Percentiles rank a stretch among this genome's conserved stretches.
phyloP scores from a whole-genome alignment of 2,888 invertebrate species.

The Lithophane semibrunnea region DNA sequence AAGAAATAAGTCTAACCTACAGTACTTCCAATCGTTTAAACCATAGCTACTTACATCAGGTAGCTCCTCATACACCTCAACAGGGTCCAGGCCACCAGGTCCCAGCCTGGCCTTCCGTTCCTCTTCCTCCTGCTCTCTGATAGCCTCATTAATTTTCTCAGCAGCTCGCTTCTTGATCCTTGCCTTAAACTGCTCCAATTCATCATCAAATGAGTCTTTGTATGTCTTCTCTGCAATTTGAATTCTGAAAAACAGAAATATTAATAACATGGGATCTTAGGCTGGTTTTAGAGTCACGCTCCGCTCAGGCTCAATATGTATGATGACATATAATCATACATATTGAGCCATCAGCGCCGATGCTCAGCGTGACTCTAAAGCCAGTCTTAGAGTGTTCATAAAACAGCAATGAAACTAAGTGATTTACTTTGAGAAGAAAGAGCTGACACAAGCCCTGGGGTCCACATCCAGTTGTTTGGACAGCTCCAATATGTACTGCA shows the following conservation, averaged over 20 bases:
- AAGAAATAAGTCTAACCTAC: neutral
- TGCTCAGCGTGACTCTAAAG: too few species aligned
- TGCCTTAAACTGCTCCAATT: slow-evolving; percentile 96
- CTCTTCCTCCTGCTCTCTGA: slow-evolving; percentile 96
- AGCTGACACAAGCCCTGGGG: slow-evolving; percentile 96
- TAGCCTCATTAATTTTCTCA: slow-evolving; percentile 96
- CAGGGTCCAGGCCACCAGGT: slow-evolving; percentile 99
- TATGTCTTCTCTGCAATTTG: slow-evolving; percentile 98
- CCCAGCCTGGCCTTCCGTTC: slow-evolving; percentile 96
- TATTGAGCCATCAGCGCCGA: too few species aligned
- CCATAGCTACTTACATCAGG: slow-evolving; percentile 93
- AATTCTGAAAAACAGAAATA: slow-evolving; percentile 91
- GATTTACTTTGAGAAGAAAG: slow-evolving; percentile 94
- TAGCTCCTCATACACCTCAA: slow-evolving; percentile 98
- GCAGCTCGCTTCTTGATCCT: slow-evolving; percentile 96
- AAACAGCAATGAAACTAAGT: neutral
- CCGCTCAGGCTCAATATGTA: too few species aligned
- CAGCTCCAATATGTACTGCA: slow-evolving; percentile 99
- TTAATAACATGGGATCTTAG: neutral
- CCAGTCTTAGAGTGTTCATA: neutral
- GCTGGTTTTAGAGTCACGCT: too few species aligned
- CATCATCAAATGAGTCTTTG: slow-evolving; percentile 98
- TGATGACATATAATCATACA: too few species aligned
- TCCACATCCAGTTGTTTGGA: slow-evolving; percentile 98
- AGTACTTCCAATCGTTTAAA: neutral